Percentiles rank a stretch among this genome's conserved stretches.
phyloP scores from a whole-genome alignment of 1,140 invertebrate genomes.

The Drosophila sp. region DNA sequence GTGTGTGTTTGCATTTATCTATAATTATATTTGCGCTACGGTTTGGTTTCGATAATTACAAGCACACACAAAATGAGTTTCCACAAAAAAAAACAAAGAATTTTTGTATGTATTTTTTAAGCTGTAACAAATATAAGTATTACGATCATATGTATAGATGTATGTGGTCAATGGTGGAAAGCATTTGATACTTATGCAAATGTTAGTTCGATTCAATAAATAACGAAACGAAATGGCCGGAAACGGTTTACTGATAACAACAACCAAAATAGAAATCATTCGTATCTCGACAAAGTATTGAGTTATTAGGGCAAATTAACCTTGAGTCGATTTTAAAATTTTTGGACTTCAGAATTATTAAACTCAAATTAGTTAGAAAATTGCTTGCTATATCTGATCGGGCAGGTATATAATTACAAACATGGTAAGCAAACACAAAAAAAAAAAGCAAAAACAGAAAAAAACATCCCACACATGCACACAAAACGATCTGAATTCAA shows the following conservation, averaged over 20 bases:
- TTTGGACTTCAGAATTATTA: slow-evolving; percentile 24
- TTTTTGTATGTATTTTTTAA: slow-evolving; percentile 23
- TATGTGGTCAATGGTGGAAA: slow-evolving; percentile 36
- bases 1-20: slow-evolving; percentile 39
- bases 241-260: slow-evolving; percentile 8
- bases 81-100: slow-evolving; percentile 36
- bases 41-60: slow-evolving; percentile 54
- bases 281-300: slow-evolving; percentile 3
- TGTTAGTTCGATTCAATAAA: slow-evolving; percentile 2
- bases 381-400: neutral
- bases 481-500: slow-evolving; percentile 13
- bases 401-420: neutral
- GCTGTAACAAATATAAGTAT: slow-evolving; percentile 28
- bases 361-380: slow-evolving; percentile 19
- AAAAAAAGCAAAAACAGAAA: slow-evolving; percentile 5
- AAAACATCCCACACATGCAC: slow-evolving; percentile 1
- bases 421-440: neutral
- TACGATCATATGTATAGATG: neutral
- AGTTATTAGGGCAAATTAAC: slow-evolving; percentile 7
- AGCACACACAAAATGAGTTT: slow-evolving; percentile 63
- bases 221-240: neutral
- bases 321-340: neutral
- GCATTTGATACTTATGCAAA: slow-evolving; percentile 42
- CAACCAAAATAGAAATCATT: slow-evolving; percentile 10
- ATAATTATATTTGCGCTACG: slow-evolving; percentile 57